Conservation (phyloP, 2,113 vertebrate genomes). For the Poecile atricapillus region DNA sequence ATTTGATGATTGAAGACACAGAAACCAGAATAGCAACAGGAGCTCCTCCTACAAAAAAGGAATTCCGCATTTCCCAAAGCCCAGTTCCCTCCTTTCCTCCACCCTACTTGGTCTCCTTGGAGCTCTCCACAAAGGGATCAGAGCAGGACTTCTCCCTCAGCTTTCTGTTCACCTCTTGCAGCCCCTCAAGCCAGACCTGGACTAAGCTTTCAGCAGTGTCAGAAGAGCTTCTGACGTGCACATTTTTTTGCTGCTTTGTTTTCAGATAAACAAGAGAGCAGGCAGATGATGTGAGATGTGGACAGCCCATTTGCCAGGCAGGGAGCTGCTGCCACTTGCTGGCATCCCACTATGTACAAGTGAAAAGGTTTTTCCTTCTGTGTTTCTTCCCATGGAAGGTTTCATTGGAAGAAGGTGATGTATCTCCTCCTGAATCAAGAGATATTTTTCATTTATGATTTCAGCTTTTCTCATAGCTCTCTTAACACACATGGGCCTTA, state of each 20-base stretch:
- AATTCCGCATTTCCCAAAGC: not conserved
- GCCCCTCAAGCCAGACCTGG: not conserved
- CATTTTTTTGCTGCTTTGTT: not conserved
- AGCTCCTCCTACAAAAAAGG: not conserved
- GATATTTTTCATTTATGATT: not conserved
- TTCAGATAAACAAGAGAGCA: not conserved
- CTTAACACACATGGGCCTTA: not conserved
- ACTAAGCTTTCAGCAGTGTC: not conserved
- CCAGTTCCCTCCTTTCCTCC: not conserved
- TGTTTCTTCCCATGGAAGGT: not conserved
- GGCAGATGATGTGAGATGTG: not conserved
- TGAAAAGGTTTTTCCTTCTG: not conserved
- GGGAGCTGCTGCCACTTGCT: conserved; percentile 58
- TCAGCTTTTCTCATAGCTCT: not conserved
- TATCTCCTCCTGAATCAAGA: not conserved
- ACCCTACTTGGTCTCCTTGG: not conserved
- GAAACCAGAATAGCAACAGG: conserved; percentile 10
- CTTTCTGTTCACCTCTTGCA: not conserved
- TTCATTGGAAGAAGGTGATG: not conserved
- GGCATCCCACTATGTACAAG: not conserved
- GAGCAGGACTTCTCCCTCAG: not conserved
- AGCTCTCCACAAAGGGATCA: not conserved
- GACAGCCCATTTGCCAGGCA: not conserved
- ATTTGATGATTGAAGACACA: conserved; percentile 46
- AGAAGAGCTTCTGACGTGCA: not conserved